Percentiles rank a stretch among this genome's conserved stretches.
Evolutionary conservation across 2,797 vertebrate genomes (phyloP).

Genomic region (Heteromormyrus szaboi): DNA sequence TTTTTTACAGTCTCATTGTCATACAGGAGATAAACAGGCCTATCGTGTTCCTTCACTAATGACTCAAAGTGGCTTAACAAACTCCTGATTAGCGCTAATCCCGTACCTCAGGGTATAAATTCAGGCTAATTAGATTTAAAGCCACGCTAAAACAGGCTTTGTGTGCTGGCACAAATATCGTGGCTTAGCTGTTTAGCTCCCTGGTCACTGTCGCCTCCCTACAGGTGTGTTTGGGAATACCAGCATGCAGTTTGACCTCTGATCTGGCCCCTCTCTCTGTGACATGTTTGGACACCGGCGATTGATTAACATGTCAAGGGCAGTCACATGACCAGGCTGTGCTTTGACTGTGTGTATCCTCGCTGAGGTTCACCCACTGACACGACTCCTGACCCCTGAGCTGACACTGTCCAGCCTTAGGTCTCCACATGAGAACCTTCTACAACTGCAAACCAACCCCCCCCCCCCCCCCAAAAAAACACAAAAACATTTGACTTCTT

Average conservation of each 20-base stretch:
- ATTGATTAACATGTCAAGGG: not conserved
- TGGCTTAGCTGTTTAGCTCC: not conserved
- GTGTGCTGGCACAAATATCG: constrained; percentile 30
- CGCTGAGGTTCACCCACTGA: constrained; percentile 41
- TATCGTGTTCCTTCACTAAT: constrained; percentile 39
- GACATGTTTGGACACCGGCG: not conserved
- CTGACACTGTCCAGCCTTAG: constrained; percentile 47
- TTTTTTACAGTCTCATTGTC: not conserved
- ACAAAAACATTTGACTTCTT: not conserved
- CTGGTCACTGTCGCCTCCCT: not conserved
- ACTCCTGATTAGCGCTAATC: constrained; percentile 54
- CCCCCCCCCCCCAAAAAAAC: not conserved
- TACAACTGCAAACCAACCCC: not conserved
- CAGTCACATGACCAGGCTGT: not conserved
- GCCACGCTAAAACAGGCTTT: constrained; percentile 56
- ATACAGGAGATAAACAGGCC: not conserved
- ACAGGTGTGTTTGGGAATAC: not conserved
- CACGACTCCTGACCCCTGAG: constrained; percentile 58
- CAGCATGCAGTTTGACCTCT: not conserved
- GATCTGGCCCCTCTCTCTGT: not conserved
- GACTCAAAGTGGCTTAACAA: constrained; percentile 35
- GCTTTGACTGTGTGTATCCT: not conserved
- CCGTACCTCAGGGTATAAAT: constrained; percentile 51
- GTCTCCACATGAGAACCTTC: constrained; percentile 39
- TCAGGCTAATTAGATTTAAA: constrained; percentile 57